Evolutionary conservation across 1,140 invertebrate species (phyloP).

Genomic region (Sycophila sp.): DNA sequence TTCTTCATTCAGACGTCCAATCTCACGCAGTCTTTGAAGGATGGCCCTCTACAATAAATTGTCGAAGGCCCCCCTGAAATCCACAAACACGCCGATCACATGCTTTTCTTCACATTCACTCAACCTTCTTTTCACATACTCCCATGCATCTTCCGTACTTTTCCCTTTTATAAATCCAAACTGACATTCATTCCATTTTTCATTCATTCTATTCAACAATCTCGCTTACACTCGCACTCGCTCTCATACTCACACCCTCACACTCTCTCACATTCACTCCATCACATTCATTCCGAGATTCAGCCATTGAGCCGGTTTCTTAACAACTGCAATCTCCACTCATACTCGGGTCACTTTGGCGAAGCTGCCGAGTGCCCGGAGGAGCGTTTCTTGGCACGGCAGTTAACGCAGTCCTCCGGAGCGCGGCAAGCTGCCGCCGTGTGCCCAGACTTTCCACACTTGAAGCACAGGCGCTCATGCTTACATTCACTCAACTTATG

Average conservation of each 20-base stretch:
- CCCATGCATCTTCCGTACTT: slow-evolving; percentile 40
- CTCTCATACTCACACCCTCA: slow-evolving; percentile 3
- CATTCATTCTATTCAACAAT: slow-evolving; percentile 8
- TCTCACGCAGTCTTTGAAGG: slow-evolving; percentile 38
- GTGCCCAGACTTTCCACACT: too few relatives aligned
- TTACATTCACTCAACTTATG: too few relatives aligned
- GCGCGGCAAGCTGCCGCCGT: too few relatives aligned
- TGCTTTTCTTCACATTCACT: slow-evolving; percentile 34
- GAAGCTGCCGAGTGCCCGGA: neutral
- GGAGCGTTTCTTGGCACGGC: neutral
- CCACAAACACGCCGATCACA: slow-evolving; percentile 42
- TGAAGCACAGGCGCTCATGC: too few relatives aligned
- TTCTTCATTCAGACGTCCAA: neutral
- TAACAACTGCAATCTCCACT: neutral
- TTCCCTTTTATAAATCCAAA: slow-evolving; percentile 17
- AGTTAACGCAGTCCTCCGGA: slow-evolving; percentile 1
- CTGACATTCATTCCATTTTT: neutral
- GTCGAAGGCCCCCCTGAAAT: too few relatives aligned
- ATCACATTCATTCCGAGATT: neutral
- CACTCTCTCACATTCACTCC: neutral
- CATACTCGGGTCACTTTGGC: neutral
- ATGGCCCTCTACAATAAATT: slow-evolving; percentile 49
- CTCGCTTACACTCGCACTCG: slow-evolving; percentile 38
- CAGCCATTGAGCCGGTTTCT: neutral
- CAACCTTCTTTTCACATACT: neutral